Percentiles rank a stretch among this genome's conserved stretches.
phyloP scores from a whole-genome alignment of 2,797 vertebrate genomes.

The Megaceryle alcyon region DNA sequence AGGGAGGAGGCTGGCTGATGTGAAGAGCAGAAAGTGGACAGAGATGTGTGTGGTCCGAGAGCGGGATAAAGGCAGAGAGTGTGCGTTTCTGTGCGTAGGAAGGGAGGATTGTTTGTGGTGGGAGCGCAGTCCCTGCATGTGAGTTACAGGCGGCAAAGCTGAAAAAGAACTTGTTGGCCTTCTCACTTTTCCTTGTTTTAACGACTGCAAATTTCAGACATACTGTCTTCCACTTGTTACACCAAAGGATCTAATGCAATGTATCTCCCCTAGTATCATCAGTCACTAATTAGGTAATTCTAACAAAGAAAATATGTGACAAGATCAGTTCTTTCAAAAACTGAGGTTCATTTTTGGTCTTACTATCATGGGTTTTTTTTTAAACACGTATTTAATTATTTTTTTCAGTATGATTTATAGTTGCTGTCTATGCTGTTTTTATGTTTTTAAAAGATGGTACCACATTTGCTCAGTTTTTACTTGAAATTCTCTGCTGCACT shows the following conservation, averaged over 20 bases:
- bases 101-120: not conserved
- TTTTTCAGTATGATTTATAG: not conserved
- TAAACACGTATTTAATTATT: not conserved
- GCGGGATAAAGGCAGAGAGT: not conserved
- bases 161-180: not conserved
- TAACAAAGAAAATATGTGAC: not conserved
- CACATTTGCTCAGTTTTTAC: not conserved
- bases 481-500: not conserved
- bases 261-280: not conserved
- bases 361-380: not conserved
- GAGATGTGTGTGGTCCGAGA: not conserved
- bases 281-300: not conserved
- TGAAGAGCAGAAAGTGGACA: not conserved
- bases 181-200: not conserved
- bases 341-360: not conserved
- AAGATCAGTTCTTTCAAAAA: not conserved
- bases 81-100: slow-evolving; percentile 7
- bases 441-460: slow-evolving; percentile 4
- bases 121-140: not conserved
- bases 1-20: not conserved
- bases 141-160: slow-evolving; percentile 18
- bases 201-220: not conserved
- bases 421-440: not conserved
- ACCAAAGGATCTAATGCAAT: not conserved
- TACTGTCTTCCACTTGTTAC: not conserved